Evolutionary conservation across 2,113 vertebrate genomes (phyloP).

Genomic region (Antigone vipio): DNA sequence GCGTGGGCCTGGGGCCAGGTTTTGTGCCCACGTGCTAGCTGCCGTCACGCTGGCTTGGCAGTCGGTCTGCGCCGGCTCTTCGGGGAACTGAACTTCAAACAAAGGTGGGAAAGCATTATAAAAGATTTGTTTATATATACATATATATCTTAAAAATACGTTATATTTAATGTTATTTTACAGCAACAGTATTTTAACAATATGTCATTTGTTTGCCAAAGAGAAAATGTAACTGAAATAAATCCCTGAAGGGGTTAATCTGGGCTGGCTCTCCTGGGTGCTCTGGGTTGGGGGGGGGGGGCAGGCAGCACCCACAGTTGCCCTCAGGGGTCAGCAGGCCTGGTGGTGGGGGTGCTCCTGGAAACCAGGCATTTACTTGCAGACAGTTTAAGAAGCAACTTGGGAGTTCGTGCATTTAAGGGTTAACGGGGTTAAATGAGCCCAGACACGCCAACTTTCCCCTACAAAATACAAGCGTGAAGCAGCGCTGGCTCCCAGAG

Average conservation of each 20-base stretch:
- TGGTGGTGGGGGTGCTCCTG: not conserved
- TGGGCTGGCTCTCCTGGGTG: not conserved
- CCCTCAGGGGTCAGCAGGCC: not conserved
- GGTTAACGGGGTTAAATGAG: not conserved
- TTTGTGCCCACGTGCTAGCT: not conserved
- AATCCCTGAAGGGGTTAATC: not conserved
- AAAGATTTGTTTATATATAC: not conserved
- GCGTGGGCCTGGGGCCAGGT: not conserved
- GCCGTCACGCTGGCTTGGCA: not conserved
- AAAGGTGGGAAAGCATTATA: not conserved
- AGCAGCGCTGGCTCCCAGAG: not conserved
- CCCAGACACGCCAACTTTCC: not conserved
- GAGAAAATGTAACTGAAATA: not conserved
- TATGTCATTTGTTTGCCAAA: not conserved
- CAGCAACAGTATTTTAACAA: not conserved
- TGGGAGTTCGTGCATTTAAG: not conserved
- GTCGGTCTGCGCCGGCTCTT: not conserved
- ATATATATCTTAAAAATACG: not conserved
- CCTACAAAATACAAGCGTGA: not conserved
- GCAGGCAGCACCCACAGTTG: not conserved
- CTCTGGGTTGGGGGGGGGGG: not conserved
- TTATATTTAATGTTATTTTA: not conserved
- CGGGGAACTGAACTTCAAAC: not conserved
- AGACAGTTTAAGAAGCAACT: not conserved
- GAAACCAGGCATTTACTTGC: not conserved